These are phyloP conservation scores for Nibea albiflora DNA, from an alignment of 2,113 vertebrate species.

Conservation along the genomic window DNA sequence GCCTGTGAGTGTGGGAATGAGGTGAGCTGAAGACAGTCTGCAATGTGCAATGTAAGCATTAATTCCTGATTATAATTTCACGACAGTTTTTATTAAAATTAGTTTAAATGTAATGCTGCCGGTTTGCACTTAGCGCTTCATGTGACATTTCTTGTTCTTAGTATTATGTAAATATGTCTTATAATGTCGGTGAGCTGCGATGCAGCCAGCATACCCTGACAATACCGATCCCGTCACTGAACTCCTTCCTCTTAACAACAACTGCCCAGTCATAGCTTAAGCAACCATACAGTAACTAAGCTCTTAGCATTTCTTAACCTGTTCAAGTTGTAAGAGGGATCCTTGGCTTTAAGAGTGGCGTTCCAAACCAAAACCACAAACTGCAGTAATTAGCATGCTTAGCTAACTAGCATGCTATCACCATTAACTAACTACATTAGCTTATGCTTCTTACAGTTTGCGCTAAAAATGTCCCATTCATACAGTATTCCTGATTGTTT, in stretches of 20 bases:
- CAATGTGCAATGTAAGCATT: constrained; percentile 40
- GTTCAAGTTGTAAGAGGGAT: neutral
- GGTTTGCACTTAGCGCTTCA: constrained; percentile 23
- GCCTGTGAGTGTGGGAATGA: constrained; percentile 3
- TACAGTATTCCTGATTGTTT: no score
- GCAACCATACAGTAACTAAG: neutral
- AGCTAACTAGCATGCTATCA: neutral
- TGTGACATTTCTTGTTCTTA: constrained; percentile 28
- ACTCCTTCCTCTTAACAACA: neutral
- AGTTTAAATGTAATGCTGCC: constrained; percentile 22
- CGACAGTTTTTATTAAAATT: constrained; percentile 40
- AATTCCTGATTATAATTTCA: constrained; percentile 36
- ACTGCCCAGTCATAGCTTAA: neutral
- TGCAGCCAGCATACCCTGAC: neutral
- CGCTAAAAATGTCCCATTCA: no score
- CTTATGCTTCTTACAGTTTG: neutral
- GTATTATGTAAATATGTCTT: constrained; percentile 16
- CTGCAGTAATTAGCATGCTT: neutral
- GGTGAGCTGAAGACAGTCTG: constrained; percentile 17
- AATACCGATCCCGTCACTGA: neutral
- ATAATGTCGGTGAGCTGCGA: neutral
- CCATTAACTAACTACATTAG: neutral
- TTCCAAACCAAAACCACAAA: neutral
- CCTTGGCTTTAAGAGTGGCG: neutral
- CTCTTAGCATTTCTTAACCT: neutral